Evolutionary conservation across 2,797 vertebrate genomes (phyloP).

Genomic region (Halcyon badia): DNA sequence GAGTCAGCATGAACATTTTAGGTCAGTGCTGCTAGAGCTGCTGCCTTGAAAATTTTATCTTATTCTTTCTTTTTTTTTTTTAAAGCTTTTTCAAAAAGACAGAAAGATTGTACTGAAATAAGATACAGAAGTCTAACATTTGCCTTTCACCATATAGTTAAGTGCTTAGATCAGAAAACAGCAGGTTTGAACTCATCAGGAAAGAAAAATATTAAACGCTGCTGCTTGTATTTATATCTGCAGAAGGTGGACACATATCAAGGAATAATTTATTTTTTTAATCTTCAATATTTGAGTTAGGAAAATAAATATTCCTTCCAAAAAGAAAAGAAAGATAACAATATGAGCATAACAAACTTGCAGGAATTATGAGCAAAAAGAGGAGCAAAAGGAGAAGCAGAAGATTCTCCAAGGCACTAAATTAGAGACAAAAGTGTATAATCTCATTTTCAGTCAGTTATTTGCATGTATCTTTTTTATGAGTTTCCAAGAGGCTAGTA

Average conservation of each 20-base stretch:
- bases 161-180: neutral
- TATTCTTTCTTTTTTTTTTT: neutral
- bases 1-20: neutral
- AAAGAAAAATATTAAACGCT: neutral
- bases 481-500: neutral
- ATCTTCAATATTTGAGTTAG: neutral
- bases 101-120: neutral
- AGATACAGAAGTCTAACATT: neutral
- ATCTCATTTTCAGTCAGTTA: neutral
- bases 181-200: neutral
- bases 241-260: neutral
- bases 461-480: neutral
- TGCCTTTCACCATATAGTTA: neutral
- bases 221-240: neutral
- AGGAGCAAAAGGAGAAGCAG: neutral
- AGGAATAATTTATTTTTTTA: neutral
- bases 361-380: neutral
- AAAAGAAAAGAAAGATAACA: neutral
- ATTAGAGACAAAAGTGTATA: neutral
- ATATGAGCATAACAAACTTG: neutral
- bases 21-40: neutral
- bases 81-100: neutral
- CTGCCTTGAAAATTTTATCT: neutral
- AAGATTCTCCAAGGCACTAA: neutral
- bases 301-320: neutral